Evolutionary conservation across 1,140 invertebrate genomes (phyloP).

Genomic region (Plectrocnemia conspersa): DNA sequence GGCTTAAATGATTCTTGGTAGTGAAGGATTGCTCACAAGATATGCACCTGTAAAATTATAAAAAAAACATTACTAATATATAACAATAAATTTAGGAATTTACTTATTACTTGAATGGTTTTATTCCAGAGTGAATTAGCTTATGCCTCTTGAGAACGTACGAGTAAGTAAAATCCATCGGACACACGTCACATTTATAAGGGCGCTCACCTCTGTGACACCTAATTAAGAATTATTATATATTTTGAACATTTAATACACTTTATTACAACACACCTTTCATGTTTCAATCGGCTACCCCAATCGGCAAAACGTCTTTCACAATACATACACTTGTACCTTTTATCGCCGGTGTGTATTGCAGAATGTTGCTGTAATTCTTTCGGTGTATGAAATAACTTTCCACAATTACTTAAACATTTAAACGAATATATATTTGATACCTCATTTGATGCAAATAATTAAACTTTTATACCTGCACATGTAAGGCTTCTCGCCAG

Average conservation of each 20-base stretch:
- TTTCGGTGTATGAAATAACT: constrained; percentile 14
- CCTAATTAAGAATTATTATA: constrained; percentile 10
- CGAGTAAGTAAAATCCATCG: constrained; percentile 26
- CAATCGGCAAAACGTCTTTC: constrained; percentile 26
- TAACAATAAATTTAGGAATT: background rate
- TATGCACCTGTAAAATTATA: constrained; percentile 23
- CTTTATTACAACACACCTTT: constrained; percentile 15
- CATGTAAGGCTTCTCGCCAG: constrained; percentile 95
- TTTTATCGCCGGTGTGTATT: constrained; percentile 23
- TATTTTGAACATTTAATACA: background rate
- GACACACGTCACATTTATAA: constrained; percentile 29
- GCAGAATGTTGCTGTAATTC: constrained; percentile 22
- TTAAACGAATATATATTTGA: background rate
- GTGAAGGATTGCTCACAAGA: constrained; percentile 24
- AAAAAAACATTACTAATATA: constrained; percentile 9
- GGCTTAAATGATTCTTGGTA: constrained; percentile 26
- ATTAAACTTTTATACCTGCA: constrained; percentile 60
- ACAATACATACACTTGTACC: constrained; percentile 28
- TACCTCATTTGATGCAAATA: too few relatives aligned
- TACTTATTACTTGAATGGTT: constrained; percentile 22
- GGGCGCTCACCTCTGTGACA: constrained; percentile 28
- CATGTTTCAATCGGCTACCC: constrained; percentile 32
- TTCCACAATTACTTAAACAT: constrained; percentile 24
- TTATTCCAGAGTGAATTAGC: constrained; percentile 19
- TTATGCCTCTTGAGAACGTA: constrained; percentile 28